phyloP scores from a whole-genome alignment of 2,888 invertebrate species.

The Himalopsyche anomala region DNA sequence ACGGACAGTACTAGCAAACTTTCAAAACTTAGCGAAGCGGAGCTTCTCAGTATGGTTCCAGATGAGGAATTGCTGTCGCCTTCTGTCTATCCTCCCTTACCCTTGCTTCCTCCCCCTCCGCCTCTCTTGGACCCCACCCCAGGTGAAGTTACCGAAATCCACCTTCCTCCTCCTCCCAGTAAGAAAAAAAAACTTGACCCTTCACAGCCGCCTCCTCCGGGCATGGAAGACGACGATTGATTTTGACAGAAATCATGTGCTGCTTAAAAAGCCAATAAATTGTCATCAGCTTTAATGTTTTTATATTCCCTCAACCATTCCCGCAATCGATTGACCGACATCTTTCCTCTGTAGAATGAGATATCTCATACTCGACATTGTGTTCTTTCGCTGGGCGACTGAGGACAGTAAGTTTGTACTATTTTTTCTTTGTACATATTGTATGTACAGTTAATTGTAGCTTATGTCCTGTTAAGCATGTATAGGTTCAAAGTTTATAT shows the following conservation, averaged over 20 bases:
- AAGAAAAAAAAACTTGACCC: constrained; percentile 66
- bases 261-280: not conserved
- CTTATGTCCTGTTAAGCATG: not conserved
- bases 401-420: not conserved
- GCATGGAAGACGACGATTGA: constrained; percentile 66
- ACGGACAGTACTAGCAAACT: constrained; percentile 68
- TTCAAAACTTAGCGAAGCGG: constrained; percentile 73
- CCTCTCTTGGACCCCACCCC: not conserved
- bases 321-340: not conserved
- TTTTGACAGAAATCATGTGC: not conserved
- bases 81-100: constrained; percentile 59
- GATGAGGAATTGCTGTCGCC: constrained; percentile 67
- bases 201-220: constrained; percentile 67
- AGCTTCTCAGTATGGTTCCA: constrained; percentile 73
- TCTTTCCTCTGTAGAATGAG: not conserved
- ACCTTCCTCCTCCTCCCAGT: constrained; percentile 61
- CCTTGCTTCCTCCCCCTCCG: constrained; percentile 41
- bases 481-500: constrained; percentile 21
- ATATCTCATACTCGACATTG: not conserved
- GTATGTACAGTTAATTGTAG: not conserved
- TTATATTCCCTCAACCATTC: constrained; percentile 22
- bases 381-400: not conserved
- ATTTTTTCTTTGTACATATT: constrained; percentile 16
- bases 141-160: not conserved
- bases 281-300: constrained; percentile 14